phyloP scores from a whole-genome alignment of 1,140 invertebrate species.

The Nylanderia fulva region DNA sequence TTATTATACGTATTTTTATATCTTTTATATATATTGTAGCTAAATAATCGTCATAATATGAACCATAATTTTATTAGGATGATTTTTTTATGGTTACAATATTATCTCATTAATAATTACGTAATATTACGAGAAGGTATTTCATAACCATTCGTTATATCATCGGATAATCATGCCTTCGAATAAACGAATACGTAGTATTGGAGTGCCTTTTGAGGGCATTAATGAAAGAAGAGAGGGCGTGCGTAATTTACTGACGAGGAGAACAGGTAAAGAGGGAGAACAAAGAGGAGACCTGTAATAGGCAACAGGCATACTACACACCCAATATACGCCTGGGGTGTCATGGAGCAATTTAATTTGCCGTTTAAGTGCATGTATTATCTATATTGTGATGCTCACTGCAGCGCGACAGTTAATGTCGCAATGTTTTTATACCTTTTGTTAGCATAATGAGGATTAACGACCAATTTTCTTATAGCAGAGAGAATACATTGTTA shows the following conservation, averaged over 20 bases:
- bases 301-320: conserved; percentile 71
- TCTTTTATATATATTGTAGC: background rate
- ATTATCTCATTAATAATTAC: conserved; percentile 10
- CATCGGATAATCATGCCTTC: conserved; percentile 50
- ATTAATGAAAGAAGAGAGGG: conserved; percentile 74
- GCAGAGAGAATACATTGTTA: conserved; percentile 2
- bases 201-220: conserved; percentile 59
- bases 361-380: conserved; percentile 69
- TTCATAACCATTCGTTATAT: conserved; percentile 8
- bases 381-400: conserved; percentile 41
- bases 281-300: conserved; percentile 73
- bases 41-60: background rate
- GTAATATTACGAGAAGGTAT: background rate
- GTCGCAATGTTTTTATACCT: conserved; percentile 38
- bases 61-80: background rate
- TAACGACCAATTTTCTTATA: conserved; percentile 30
- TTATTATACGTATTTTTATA: background rate
- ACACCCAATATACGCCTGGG: conserved; percentile 62
- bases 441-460: conserved; percentile 14
- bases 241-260: conserved; percentile 72
- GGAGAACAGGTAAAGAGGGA: conserved; percentile 70
- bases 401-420: conserved; percentile 31
- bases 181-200: conserved; percentile 39
- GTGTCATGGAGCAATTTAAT: conserved; percentile 68
- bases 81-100: background rate